Percentiles rank a stretch among this genome's conserved stretches.
These are phyloP conservation scores for Syngnathus typhle DNA, from an alignment of 2,113 vertebrate species.

Conservation along the genomic window DNA sequence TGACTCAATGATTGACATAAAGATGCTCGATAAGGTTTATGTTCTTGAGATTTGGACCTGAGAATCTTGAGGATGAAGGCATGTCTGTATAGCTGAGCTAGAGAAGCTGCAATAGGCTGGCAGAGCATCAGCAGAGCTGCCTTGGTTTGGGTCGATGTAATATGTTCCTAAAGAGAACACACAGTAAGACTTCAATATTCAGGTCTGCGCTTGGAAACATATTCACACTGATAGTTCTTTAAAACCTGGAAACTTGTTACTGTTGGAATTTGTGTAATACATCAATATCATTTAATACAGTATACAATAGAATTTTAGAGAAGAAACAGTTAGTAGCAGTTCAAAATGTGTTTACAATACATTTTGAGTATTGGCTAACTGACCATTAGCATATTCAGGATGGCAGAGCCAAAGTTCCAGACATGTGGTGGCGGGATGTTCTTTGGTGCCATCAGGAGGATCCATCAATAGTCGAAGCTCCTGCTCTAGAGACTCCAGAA, in stretches of 20 bases:
- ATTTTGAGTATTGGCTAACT: slow-evolving; percentile 6
- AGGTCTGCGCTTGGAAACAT: slow-evolving; percentile 6
- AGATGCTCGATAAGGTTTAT: neutral
- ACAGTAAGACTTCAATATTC: slow-evolving; percentile 7
- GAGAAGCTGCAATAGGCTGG: slow-evolving; percentile 84
- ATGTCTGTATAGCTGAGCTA: slow-evolving; percentile 72
- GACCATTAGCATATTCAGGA: slow-evolving; percentile 74
- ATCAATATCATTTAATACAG: too few species aligned
- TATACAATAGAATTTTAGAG: too few species aligned
- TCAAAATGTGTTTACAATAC: neutral
- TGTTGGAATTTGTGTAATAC: neutral
- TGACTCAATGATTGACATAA: neutral
- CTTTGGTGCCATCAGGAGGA: slow-evolving; percentile 78
- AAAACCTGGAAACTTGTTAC: neutral
- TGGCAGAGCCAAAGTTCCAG: slow-evolving; percentile 82
- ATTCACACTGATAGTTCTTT: neutral
- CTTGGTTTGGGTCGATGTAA: slow-evolving; percentile 90
- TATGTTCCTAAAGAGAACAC: slow-evolving; percentile 73
- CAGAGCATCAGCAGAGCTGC: slow-evolving; percentile 76
- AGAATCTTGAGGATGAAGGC: slow-evolving; percentile 69
- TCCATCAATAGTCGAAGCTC: slow-evolving; percentile 72
- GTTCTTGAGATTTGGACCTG: slow-evolving; percentile 66
- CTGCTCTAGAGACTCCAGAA: slow-evolving; percentile 71
- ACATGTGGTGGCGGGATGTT: slow-evolving; percentile 78
- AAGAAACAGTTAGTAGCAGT: too few species aligned